Evolutionary conservation across 2,888 invertebrate genomes (phyloP).

Genomic region (Gymnocheta viridis): DNA sequence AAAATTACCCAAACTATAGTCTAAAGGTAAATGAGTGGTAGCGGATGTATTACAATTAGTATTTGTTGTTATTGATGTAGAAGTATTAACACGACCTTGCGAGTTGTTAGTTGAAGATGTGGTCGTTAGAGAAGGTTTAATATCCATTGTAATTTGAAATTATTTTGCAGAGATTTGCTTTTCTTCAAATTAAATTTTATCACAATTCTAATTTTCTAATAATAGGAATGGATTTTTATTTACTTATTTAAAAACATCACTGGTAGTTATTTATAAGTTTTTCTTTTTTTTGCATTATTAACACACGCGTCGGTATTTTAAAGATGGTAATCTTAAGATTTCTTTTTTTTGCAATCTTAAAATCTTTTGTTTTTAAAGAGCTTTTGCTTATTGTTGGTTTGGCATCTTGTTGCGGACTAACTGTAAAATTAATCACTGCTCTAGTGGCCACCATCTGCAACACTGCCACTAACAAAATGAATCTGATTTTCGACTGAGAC

Average conservation of each 20-base stretch:
- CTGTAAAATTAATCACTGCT: constrained; percentile 81
- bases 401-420: constrained; percentile 80
- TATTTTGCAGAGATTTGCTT: constrained; percentile 11
- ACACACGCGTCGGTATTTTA: constrained; percentile 68
- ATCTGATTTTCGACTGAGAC: constrained; percentile 73
- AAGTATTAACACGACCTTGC: constrained; percentile 24
- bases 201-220: constrained; percentile 44
- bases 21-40: constrained; percentile 78
- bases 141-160: constrained; percentile 75
- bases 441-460: constrained; percentile 75
- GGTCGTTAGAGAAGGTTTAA: constrained; percentile 75
- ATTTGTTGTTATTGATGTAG: background rate
- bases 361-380: constrained; percentile 50
- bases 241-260: constrained; percentile 44
- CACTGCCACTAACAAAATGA: constrained; percentile 71
- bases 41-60: constrained; percentile 32
- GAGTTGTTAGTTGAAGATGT: constrained; percentile 35
- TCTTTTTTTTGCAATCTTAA: constrained; percentile 2
- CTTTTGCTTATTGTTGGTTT: constrained; percentile 73
- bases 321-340: background rate
- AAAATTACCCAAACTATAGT: constrained; percentile 80
- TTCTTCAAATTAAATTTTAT: constrained; percentile 38
- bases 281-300: constrained; percentile 23
- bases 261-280: constrained; percentile 3
- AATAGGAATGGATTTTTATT: constrained; percentile 1